These are phyloP conservation scores for Papilio helenus DNA, from an alignment of 1,140 invertebrate genomes.

Conservation along the genomic window DNA sequence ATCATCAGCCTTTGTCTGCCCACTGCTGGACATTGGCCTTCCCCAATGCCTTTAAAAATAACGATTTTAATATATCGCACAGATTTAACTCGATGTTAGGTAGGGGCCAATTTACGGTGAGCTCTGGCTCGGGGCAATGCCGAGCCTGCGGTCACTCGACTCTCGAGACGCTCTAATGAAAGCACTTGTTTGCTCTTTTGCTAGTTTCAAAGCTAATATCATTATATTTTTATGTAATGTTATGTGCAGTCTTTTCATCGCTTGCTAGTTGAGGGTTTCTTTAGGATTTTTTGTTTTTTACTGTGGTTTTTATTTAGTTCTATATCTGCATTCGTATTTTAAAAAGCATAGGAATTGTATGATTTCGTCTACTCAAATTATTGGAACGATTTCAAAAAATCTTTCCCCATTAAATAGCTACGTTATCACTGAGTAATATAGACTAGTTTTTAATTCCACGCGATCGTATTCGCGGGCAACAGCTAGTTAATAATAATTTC, in stretches of 20 bases:
- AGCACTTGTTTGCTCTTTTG: conserved; percentile 26
- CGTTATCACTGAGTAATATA: too few relatives aligned
- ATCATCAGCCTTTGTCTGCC: too few relatives aligned
- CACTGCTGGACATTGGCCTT: too few relatives aligned
- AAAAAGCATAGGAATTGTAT: background rate
- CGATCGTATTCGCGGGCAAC: too few relatives aligned
- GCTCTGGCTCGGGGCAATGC: background rate
- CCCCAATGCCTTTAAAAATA: too few relatives aligned
- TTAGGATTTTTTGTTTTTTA: background rate
- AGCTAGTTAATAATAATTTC: too few relatives aligned
- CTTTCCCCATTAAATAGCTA: too few relatives aligned
- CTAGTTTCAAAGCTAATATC: conserved; percentile 15
- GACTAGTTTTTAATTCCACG: too few relatives aligned
- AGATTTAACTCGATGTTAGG: background rate
- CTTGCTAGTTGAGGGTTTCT: background rate
- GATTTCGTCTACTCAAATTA: too few relatives aligned
- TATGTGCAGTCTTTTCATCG: background rate
- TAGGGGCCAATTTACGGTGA: background rate
- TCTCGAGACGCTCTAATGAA: conserved; percentile 20
- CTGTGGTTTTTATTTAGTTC: background rate
- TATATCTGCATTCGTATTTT: background rate
- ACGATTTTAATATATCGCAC: background rate
- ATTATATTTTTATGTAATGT: conserved; percentile 14
- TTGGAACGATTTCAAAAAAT: too few relatives aligned
- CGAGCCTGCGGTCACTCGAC: conserved; percentile 4